Percentiles rank a stretch among this genome's conserved stretches.
These are phyloP conservation scores for Setipinna tenuifilis DNA, from an alignment of 2,797 vertebrate species.

Conservation along the genomic window DNA sequence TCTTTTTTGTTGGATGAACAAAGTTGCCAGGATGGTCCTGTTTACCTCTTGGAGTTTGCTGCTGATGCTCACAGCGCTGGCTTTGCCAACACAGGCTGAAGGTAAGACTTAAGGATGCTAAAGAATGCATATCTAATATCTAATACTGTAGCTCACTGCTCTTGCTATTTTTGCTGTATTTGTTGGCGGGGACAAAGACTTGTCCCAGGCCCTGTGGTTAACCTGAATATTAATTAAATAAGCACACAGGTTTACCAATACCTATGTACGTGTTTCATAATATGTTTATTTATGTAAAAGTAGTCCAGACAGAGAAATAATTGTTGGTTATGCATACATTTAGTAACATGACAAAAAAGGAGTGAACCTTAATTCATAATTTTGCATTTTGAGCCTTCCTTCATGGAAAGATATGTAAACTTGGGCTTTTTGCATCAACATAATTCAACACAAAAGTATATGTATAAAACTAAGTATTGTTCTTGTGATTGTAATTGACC, in stretches of 20 bases:
- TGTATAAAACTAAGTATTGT: background rate
- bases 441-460: background rate
- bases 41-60: constrained; percentile 35
- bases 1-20: background rate
- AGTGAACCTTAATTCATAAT: too few species aligned
- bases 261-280: background rate
- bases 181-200: background rate
- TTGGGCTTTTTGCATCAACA: background rate
- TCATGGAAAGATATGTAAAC: too few species aligned
- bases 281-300: too few species aligned
- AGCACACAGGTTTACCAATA: background rate
- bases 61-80: constrained; percentile 28
- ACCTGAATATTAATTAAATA: background rate
- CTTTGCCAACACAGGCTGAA: constrained; percentile 30
- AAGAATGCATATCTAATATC: background rate
- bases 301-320: too few species aligned
- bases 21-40: background rate
- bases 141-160: background rate
- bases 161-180: background rate
- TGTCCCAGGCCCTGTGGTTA: background rate
- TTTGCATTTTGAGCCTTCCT: too few species aligned
- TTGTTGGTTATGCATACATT: too few species aligned
- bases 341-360: too few species aligned
- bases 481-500: background rate
- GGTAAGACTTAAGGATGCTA: constrained; percentile 41